phyloP scores from a whole-genome alignment of 2,113 vertebrate species.

The Tautogolabrus adspersus region DNA sequence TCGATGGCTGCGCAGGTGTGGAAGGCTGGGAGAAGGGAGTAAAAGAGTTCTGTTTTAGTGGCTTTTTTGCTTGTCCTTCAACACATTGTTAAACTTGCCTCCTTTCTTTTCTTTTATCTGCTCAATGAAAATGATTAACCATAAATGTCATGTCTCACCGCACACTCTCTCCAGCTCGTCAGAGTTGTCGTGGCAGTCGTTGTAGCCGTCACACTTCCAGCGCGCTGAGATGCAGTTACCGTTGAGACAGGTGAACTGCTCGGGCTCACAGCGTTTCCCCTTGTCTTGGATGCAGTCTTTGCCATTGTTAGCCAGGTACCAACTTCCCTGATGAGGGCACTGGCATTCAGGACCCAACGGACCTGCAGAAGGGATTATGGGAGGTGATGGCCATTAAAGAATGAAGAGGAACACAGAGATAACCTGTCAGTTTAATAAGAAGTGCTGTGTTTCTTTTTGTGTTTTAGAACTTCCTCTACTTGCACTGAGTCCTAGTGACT shows the following conservation, averaged over 20 bases:
- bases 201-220: constrained; percentile 89
- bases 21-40: constrained; percentile 83
- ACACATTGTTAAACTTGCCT: not conserved
- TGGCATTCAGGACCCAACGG: constrained; percentile 93
- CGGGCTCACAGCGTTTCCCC: constrained; percentile 84
- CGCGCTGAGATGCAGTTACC: constrained; percentile 85
- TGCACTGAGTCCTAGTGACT: not conserved
- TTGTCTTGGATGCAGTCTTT: constrained; percentile 91
- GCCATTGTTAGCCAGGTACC: constrained; percentile 93
- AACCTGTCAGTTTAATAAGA: not conserved
- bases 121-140: no score
- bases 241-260: constrained; percentile 91
- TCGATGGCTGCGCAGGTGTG: constrained; percentile 89
- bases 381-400: not conserved
- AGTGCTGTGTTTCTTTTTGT: not conserved
- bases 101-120: not conserved
- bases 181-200: constrained; percentile 89
- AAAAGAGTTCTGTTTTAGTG: not conserved
- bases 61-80: no score
- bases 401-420: constrained; percentile 6
- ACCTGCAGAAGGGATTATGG: constrained; percentile 77
- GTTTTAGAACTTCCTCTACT: not conserved
- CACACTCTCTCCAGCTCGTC: constrained; percentile 93
- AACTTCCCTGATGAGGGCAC: constrained; percentile 89
- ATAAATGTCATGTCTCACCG: constrained; percentile 83